These are phyloP conservation scores for Lacerta agilis DNA, from an alignment of 2,797 vertebrate species.

Conservation along the genomic window DNA sequence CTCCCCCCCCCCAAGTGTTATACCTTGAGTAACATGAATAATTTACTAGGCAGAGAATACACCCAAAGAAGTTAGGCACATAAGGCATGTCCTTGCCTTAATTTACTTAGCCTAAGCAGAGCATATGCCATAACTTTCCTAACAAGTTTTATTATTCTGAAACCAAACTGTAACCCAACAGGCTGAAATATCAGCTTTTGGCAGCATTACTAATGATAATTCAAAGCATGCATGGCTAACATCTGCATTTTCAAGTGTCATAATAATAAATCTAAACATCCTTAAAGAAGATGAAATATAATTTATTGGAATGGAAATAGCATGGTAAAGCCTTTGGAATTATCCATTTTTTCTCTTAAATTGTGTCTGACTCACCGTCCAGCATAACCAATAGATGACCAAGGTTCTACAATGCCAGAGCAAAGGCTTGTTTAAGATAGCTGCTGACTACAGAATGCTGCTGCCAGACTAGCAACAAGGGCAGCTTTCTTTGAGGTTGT, in stretches of 20 bases:
- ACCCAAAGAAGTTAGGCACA: conserved; percentile 22
- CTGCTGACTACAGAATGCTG: neutral
- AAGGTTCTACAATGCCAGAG: neutral
- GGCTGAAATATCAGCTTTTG: conserved; percentile 64
- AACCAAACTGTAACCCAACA: conserved; percentile 52
- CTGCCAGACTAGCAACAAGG: no score
- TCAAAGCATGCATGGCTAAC: conserved; percentile 67
- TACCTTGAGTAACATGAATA: conserved; percentile 40
- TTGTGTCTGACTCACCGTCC: neutral
- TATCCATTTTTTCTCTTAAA: neutral
- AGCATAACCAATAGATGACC: neutral
- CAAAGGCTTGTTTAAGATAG: neutral
- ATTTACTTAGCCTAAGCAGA: conserved; percentile 56
- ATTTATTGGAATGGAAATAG: neutral
- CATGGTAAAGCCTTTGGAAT: neutral
- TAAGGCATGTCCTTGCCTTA: conserved; percentile 13
- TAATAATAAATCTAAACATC: conserved; percentile 47
- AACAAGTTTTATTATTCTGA: conserved; percentile 64
- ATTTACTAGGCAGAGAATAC: conserved; percentile 40
- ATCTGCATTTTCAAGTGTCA: conserved; percentile 68
- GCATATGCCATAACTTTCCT: conserved; percentile 65
- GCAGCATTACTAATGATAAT: conserved; percentile 64
- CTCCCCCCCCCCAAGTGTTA: conserved; percentile 5
- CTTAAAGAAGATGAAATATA: neutral
- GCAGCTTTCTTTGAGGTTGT: no score